These are phyloP conservation scores for Ammodytes marinus DNA, from an alignment of 2,113 vertebrate species.

Conservation along the genomic window DNA sequence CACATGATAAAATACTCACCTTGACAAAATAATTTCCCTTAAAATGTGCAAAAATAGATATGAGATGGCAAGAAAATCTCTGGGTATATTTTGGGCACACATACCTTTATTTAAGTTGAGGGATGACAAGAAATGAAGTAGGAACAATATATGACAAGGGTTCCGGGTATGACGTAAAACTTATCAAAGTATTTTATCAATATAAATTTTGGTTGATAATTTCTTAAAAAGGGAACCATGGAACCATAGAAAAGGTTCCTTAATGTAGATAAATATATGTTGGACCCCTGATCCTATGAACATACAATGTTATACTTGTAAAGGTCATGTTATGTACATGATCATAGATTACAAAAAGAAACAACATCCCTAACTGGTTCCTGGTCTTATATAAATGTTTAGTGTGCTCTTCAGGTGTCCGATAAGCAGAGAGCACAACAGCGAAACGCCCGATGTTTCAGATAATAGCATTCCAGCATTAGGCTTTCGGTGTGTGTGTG, in stretches of 20 bases:
- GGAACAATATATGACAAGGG: not conserved
- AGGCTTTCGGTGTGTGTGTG: no score
- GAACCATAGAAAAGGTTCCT: no score
- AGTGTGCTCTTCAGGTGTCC: slow-evolving; percentile 18
- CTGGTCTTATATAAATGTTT: not conserved
- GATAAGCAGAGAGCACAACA: slow-evolving; percentile 25
- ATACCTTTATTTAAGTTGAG: not conserved
- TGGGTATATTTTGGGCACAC: not conserved
- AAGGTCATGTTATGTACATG: not conserved
- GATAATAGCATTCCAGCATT: not conserved
- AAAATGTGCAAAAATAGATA: not conserved
- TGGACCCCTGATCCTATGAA: not conserved
- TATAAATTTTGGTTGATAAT: not conserved
- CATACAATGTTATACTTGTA: not conserved
- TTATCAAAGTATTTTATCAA: not conserved
- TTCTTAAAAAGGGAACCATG: not conserved
- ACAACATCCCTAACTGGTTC: not conserved
- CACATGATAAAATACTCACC: no score
- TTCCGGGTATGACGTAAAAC: not conserved
- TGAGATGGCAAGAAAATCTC: not conserved
- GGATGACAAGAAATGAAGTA: not conserved
- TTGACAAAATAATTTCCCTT: no score
- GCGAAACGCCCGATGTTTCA: not conserved
- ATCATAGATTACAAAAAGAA: slow-evolving; percentile 5
- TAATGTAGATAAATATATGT: not conserved